A percentile compares a stretch with the other conserved stretches of the same genome.
These are phyloP conservation scores for Clostera curtula DNA, from an alignment of 2,888 invertebrate species.

Conservation along the genomic window DNA sequence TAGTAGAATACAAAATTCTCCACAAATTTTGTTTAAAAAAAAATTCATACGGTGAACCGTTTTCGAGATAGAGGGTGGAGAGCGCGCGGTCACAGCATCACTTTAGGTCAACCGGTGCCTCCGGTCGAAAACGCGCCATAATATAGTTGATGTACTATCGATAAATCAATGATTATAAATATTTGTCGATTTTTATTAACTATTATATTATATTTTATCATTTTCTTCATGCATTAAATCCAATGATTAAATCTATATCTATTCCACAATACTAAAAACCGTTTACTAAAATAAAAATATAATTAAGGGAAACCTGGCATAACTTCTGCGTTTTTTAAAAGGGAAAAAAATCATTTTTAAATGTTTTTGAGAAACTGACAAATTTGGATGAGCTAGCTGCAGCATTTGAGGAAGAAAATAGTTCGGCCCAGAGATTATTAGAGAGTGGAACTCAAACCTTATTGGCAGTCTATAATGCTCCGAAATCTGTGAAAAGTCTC, in stretches of 20 bases:
- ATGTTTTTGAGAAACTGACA: constrained; percentile 21
- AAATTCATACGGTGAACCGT: too few species aligned
- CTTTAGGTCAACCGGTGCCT: not conserved
- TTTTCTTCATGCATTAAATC: too few species aligned
- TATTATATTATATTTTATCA: too few species aligned
- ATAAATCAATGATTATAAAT: too few species aligned
- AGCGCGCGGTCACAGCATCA: constrained; percentile 1
- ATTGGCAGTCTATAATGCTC: constrained; percentile 27
- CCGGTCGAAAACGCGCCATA: not conserved
- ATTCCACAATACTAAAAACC: not conserved
- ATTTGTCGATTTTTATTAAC: constrained; percentile 1
- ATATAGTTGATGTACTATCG: not conserved
- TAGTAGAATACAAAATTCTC: too few species aligned
- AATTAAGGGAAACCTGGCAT: constrained; percentile 5
- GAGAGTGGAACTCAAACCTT: constrained; percentile 11
- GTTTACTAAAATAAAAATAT: not conserved
- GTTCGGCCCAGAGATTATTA: constrained; percentile 24
- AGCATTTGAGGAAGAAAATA: constrained; percentile 31
- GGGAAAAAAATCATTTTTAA: constrained; percentile 16
- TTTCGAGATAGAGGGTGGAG: constrained; percentile 2
- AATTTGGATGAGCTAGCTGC: constrained; percentile 25
- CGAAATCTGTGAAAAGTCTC: constrained; percentile 21
- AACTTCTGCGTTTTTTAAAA: constrained; percentile 14
- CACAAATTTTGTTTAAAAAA: too few species aligned
- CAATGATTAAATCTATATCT: constrained; percentile 13